These are phyloP conservation scores for Phengaris alcon DNA, from an alignment of 2,888 invertebrate genomes.

Conservation along the genomic window DNA sequence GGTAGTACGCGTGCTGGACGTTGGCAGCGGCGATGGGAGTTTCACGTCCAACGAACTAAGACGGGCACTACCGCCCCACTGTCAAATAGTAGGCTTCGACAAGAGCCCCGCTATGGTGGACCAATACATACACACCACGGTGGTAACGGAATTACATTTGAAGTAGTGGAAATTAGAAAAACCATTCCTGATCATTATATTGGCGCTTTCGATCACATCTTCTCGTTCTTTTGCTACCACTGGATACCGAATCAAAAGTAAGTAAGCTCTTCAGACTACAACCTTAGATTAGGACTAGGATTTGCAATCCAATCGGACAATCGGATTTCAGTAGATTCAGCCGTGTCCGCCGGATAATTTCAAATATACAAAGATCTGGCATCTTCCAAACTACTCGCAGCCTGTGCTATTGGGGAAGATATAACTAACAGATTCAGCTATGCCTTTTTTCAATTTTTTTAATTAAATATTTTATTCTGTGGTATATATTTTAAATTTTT, in stretches of 20 bases:
- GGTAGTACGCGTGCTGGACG: not conserved
- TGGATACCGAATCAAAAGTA: no score
- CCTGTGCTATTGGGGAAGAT: no score
- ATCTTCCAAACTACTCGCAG: no score
- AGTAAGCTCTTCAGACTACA: no score
- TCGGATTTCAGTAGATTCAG: no score
- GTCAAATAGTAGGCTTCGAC: not conserved
- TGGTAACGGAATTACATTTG: not conserved
- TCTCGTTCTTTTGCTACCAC: slow-evolving; percentile 1
- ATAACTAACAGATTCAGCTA: not conserved
- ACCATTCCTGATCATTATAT: not conserved
- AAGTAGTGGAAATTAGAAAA: not conserved
- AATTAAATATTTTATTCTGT: no score
- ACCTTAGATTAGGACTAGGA: no score
- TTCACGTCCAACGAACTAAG: not conserved
- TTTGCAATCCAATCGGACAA: no score
- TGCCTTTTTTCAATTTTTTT: no score
- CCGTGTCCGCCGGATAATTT: no score
- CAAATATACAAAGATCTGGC: no score
- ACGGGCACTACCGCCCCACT: not conserved
- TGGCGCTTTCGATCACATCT: slow-evolving; percentile 13
- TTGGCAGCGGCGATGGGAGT: not conserved
- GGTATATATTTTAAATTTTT: not conserved
- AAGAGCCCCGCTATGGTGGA: not conserved
- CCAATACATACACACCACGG: not conserved